A percentile compares a stretch with the other conserved stretches of the same genome.
These are phyloP conservation scores for Drosophila maculinotata DNA, from an alignment of 2,888 invertebrate genomes.

Conservation along the genomic window DNA sequence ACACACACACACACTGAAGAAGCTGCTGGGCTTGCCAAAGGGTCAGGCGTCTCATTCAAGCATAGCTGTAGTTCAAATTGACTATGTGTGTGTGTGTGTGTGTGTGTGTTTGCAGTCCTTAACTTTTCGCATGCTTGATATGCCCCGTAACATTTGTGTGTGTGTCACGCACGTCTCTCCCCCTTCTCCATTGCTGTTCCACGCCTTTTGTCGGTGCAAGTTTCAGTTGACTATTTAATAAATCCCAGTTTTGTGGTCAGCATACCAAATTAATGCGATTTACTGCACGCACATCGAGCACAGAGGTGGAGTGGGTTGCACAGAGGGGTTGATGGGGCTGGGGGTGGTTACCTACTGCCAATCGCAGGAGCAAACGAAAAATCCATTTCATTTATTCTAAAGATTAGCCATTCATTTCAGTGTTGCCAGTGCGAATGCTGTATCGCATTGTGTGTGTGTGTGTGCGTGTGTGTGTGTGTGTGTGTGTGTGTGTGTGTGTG, in stretches of 20 bases:
- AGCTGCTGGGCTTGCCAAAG: slow-evolving; percentile 17
- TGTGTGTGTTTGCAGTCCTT: slow-evolving; percentile 39
- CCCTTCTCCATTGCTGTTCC: slow-evolving; percentile 17
- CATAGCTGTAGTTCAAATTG: slow-evolving; percentile 26
- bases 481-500: slow-evolving; percentile 3
- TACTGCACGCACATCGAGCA: slow-evolving; percentile 46
- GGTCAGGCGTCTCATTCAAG: slow-evolving; percentile 39
- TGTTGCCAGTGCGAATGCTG: slow-evolving; percentile 20
- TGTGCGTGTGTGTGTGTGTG: slow-evolving; percentile 7
- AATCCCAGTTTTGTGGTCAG: slow-evolving; percentile 81
- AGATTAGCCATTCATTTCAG: slow-evolving; percentile 79
- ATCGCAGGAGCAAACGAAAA: slow-evolving; percentile 48
- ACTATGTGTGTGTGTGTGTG: slow-evolving; percentile 21
- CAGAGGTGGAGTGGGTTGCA: neutral
- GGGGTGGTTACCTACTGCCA: slow-evolving; percentile 25
- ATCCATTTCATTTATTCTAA: slow-evolving; percentile 78
- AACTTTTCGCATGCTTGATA: slow-evolving; percentile 51
- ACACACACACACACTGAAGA: slow-evolving; percentile 18
- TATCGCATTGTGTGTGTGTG: neutral
- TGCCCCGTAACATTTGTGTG: slow-evolving; percentile 61
- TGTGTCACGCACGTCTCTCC: slow-evolving; percentile 66
- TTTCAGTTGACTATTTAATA: slow-evolving; percentile 80
- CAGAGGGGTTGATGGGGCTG: neutral
- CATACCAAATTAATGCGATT: slow-evolving; percentile 82
- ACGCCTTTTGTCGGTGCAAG: slow-evolving; percentile 42